These are phyloP conservation scores for Passer montanus DNA, from an alignment of 2,113 vertebrate species.

Conservation along the genomic window DNA sequence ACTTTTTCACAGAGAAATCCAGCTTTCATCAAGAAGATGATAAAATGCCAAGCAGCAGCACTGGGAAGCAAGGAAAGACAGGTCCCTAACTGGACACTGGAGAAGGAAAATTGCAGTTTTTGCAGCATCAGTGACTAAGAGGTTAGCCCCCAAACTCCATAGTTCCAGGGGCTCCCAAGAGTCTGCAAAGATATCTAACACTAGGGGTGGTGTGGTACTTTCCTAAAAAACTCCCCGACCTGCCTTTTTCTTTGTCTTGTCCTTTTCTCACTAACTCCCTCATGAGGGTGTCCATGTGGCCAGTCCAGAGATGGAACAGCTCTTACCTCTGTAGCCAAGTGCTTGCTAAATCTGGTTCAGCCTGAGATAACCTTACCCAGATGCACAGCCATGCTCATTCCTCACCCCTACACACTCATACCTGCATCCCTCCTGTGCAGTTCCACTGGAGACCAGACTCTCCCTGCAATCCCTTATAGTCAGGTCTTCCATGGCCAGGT, in stretches of 20 bases:
- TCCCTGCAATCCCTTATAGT: neutral
- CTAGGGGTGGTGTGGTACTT: neutral
- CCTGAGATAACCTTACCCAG: neutral
- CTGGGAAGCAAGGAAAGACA: neutral
- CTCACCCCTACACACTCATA: neutral
- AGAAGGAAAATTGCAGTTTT: neutral
- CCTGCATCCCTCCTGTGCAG: fast-evolving
- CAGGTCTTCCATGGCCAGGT: neutral
- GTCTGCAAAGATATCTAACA: neutral
- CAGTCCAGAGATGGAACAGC: neutral
- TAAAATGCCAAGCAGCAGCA: neutral
- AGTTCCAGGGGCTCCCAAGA: neutral
- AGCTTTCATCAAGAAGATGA: slow-evolving; percentile 37
- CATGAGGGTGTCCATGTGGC: fast-evolving
- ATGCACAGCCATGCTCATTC: neutral
- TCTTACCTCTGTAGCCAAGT: neutral
- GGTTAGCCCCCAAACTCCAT: neutral
- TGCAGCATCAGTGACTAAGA: neutral
- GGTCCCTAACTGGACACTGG: neutral
- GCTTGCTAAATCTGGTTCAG: neutral
- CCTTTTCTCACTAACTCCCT: neutral
- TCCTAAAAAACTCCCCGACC: neutral
- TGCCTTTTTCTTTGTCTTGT: neutral
- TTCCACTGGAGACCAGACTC: neutral
- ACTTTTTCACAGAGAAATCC: slow-evolving; percentile 27